Evolutionary conservation across 2,797 vertebrate species (phyloP), one percentile per base, ranked within the genome.

Genomic region (Neosilurus mollespiculum): DNA sequence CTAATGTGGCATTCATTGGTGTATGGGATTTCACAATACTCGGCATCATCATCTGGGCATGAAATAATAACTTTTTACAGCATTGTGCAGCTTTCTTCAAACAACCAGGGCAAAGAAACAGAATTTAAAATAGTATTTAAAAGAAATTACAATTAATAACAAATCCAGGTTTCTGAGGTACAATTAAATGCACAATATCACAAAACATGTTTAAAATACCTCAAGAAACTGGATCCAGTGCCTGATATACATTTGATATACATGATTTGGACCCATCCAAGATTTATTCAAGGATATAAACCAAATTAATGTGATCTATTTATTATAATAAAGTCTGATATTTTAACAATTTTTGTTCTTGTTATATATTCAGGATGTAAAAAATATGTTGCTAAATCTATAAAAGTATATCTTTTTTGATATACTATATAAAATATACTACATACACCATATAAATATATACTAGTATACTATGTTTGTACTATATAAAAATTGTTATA

Each of bases 1-100:
- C 81, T 82, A 82, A 81, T 54, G 71, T 58, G 76, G 51, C 78
- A 82, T 78, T 83, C 58, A 78, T 10, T 65, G 26, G 73, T 62
- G 80, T 70, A 81, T 61, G 71, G 26, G 56, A 54, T 43, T 62
- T 56, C 34, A 72, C 22, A 71, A 65, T 79, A 30, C 61, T 22
- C 1, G 24, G 51, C 49, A 66, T 10, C 16, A 53, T 79, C 16
- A 53, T 79, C 77, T 79, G 16, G 15, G 49, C 62, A 79, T 61
- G 49, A n/a, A 65, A 26, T 56, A 79, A 56, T 20, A 37, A 30
- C n/a, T n/a, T 66, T 79, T 53, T 43, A 43, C 12, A 70, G 59
- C 51, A n/a, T 11, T 51, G 51, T 70, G 16, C 24, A 53, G 54
- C 34, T 61, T 26, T 37, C 2, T 34, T n/a, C 15, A 67, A 72